Conservation (phyloP, 2,113 vertebrate species). For the Campylomormyrus tamandua region DNA sequence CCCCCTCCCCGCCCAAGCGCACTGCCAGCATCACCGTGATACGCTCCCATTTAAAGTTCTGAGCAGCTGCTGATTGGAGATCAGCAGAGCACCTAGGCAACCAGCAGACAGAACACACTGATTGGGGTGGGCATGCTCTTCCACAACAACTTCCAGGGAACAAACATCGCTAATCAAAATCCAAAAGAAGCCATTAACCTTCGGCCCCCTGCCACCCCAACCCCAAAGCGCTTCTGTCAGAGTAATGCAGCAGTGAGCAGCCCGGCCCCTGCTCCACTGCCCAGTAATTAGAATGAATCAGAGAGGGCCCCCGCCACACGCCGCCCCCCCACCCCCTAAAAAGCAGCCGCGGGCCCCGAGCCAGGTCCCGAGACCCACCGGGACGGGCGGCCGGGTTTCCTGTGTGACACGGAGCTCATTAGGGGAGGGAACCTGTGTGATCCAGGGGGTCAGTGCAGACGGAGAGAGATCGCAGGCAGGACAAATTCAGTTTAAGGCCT, state of each 20-base stretch:
- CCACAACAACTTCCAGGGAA: neutral
- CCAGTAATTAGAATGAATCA: neutral
- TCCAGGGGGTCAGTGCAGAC: neutral
- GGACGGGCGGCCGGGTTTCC: neutral
- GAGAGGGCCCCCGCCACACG: neutral
- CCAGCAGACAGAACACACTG: neutral
- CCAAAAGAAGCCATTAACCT: neutral
- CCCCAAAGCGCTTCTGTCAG: neutral
- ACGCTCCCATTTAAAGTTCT: neutral
- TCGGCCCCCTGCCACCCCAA: neutral
- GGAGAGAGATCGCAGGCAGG: neutral
- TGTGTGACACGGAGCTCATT: neutral
- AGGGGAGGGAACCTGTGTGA: neutral
- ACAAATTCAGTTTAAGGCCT: neutral
- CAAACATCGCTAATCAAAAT: neutral
- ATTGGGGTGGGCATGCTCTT: too few relatives aligned
- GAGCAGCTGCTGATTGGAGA: neutral
- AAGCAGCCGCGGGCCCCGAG: neutral
- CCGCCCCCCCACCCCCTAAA: neutral
- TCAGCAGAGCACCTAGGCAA: neutral
- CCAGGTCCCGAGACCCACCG: neutral
- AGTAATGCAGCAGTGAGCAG: neutral
- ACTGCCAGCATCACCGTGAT: neutral
- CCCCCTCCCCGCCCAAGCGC: neutral
- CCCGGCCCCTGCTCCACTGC: neutral